Evolutionary conservation across 1,140 invertebrate genomes (phyloP).

Genomic region (Drosophila insularis): DNA sequence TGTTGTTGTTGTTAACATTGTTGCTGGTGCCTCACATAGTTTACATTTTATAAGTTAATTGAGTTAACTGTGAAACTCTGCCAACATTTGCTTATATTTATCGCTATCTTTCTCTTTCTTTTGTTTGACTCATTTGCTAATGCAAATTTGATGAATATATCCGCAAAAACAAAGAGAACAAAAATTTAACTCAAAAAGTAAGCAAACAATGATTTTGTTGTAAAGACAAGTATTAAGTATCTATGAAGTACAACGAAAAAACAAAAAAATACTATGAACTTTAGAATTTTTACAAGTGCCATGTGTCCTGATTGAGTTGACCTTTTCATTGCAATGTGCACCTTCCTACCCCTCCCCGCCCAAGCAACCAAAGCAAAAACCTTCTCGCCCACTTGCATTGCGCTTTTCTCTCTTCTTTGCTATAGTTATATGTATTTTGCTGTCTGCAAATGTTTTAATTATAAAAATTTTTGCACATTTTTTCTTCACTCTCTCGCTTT

Average conservation of each 20-base stretch:
- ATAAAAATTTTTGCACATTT: slow-evolving; percentile 57
- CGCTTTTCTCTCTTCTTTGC: not conserved
- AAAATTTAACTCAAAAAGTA: not conserved
- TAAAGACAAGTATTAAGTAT: slow-evolving; percentile 10
- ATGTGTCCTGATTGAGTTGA: slow-evolving; percentile 12
- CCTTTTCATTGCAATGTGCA: not conserved
- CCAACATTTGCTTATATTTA: slow-evolving; percentile 19
- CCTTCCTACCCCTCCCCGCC: not conserved
- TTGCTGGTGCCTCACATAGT: slow-evolving; percentile 59
- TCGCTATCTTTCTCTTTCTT: slow-evolving; percentile 15
- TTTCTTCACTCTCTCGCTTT: slow-evolving; percentile 13
- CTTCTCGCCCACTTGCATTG: not conserved
- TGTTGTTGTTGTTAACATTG: slow-evolving; percentile 29
- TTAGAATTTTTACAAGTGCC: not conserved
- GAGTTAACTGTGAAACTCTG: slow-evolving; percentile 77
- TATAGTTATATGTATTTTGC: slow-evolving; percentile 22
- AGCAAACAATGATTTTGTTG: not conserved
- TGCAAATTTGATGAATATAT: slow-evolving; percentile 69
- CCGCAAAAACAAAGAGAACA: slow-evolving; percentile 14
- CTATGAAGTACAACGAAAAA: slow-evolving; percentile 34
- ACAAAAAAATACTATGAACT: no score
- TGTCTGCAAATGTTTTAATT: slow-evolving; percentile 56
- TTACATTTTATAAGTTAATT: slow-evolving; percentile 82
- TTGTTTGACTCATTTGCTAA: slow-evolving; percentile 62
- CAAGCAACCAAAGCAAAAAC: no score